Base-by-base conservation (phyloP, 2,797 vertebrate genomes). In the Yasuhikotakia modesta region DNA sequence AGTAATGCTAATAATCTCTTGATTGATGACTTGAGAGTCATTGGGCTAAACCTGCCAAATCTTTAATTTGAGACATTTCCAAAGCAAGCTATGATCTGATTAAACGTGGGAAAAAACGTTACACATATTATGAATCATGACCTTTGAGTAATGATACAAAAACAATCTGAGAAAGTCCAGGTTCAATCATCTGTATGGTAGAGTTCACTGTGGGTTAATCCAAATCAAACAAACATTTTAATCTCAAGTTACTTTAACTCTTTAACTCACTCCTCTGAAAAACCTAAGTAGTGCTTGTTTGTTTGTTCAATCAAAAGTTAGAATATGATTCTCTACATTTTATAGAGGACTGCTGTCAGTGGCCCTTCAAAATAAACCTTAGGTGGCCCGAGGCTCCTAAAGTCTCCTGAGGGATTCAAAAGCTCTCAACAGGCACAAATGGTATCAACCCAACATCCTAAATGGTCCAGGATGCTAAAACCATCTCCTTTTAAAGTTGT, bases 391-490 rank as follows among this genome's bases (percentile, higher is more conserved):
- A 19, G 30, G 60, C 30, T 63, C 60, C 17, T 35, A n/a, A n/a
- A n/a, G n/a, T 63, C 8, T 35, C 17, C n/a, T 53, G 19, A 43
- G 8, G 8, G 19, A 73, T 72, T 55, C 21, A 32, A 50, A 43
- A 45, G 61, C 17, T 24, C 55, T 69, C 45, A 21, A 24, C 32
- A 53, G 39, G 39, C 35, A 35, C 10, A 30, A 32, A 17, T 39
- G 4, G 50, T 70, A 73, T 68, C 43, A 50, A 60, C 39, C 43
- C 27, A 27, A 27, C 27, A 27, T 27, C 27, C 48, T 57, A 74
- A 60, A 48, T 73, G 70, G 48, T 6, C 48, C 22, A 27, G 45
- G n/a, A 32, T 32, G 17, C 27, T 53, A 22, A 76, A 81, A 65
- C 70, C 52, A 32, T 21, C 21, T 53, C 16, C 57, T 60, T 52